Evolutionary conservation across 1,140 invertebrate genomes (phyloP).

Genomic region (Dendrolimus kikuchii): DNA sequence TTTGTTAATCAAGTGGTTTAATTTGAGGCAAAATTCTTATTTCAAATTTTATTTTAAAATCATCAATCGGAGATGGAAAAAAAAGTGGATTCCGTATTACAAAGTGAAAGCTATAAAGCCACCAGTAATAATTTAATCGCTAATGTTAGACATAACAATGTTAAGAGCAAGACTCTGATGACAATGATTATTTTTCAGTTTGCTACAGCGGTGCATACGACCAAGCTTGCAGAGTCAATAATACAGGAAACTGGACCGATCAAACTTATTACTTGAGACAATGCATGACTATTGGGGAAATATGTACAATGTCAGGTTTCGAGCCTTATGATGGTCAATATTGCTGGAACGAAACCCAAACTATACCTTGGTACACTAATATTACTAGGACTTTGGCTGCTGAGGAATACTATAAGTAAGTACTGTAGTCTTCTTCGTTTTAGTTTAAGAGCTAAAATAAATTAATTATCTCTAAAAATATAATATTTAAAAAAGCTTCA

Average conservation of each 20-base stretch:
- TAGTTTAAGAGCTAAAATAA: not conserved
- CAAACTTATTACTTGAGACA: slow-evolving; percentile 64
- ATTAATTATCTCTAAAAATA: not conserved
- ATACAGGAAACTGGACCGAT: slow-evolving; percentile 36
- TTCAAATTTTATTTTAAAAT: no score
- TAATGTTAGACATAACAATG: no score
- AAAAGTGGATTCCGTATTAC: no score
- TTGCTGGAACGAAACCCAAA: slow-evolving; percentile 46
- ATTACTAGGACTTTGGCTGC: slow-evolving; percentile 65
- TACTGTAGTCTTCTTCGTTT: slow-evolving; percentile 2
- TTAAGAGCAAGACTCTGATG: slow-evolving; percentile 7
- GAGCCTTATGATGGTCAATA: slow-evolving; percentile 51
- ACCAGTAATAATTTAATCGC: no score
- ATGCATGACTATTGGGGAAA: slow-evolving; percentile 63
- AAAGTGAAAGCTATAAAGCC: no score
- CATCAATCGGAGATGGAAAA: no score
- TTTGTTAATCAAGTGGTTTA: no score
- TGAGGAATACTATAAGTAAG: slow-evolving; percentile 76
- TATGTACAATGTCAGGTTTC: slow-evolving; percentile 60
- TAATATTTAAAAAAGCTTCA: not conserved
- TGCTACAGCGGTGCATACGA: slow-evolving; percentile 73
- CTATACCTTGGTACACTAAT: slow-evolving; percentile 49
- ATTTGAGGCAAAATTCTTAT: no score
- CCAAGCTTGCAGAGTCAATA: slow-evolving; percentile 50
- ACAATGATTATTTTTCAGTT: slow-evolving; percentile 37